Evolutionary conservation across 1,140 invertebrate genomes (phyloP).

Genomic region (Calliopsis andreniformis): DNA sequence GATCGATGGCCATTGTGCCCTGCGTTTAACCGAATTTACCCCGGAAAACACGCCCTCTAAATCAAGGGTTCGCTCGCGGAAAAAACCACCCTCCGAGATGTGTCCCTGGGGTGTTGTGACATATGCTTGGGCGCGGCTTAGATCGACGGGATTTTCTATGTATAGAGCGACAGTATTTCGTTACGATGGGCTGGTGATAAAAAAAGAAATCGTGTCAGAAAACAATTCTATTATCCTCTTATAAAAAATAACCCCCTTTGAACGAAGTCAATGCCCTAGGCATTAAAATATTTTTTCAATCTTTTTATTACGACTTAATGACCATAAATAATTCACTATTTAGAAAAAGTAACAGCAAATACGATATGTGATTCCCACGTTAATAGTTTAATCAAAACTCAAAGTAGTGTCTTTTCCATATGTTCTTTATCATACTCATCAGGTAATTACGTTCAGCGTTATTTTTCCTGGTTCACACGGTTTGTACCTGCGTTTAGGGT

Average conservation of each 20-base stretch:
- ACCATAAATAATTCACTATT: no score
- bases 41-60: conserved; percentile 61
- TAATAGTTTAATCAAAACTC: neutral
- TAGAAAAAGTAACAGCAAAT: no score
- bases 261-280: no score
- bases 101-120: conserved; percentile 56
- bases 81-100: conserved; percentile 53
- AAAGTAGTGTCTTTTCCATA: no score
- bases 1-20: conserved; percentile 35
- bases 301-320: no score
- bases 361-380: conserved; percentile 23
- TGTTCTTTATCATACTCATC: conserved; percentile 4
- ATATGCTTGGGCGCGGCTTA: conserved; percentile 55
- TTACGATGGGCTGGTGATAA: neutral
- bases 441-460: conserved; percentile 34
- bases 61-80: conserved; percentile 48
- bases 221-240: neutral
- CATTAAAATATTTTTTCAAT: neutral
- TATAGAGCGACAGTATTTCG: neutral
- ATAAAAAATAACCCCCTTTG: neutral
- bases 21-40: conserved; percentile 60
- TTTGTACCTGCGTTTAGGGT: conserved; percentile 42
- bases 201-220: neutral
- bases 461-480: conserved; percentile 52
- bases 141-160: conserved; percentile 42